phyloP scores from a whole-genome alignment of 2,888 invertebrate genomes.

The Agelastica alni region DNA sequence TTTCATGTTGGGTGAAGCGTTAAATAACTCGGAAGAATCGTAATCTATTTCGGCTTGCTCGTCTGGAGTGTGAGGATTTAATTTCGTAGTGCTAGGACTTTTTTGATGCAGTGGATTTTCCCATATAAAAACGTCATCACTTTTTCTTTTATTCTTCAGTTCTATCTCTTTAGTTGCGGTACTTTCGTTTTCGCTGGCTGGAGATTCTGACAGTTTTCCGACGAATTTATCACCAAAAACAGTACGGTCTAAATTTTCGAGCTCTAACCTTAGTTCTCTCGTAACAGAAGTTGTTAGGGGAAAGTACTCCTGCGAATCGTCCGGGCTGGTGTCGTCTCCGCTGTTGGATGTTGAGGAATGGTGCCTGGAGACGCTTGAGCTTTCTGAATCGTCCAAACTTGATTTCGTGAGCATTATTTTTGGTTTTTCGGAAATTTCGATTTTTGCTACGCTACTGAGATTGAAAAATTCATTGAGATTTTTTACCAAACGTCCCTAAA shows the following conservation, averaged over 20 bases:
- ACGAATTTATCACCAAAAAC: constrained; percentile 69
- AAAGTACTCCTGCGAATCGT: constrained; percentile 81
- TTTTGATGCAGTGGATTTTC: constrained; percentile 75
- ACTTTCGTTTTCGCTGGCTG: constrained; percentile 39
- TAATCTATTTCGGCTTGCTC: constrained; percentile 72
- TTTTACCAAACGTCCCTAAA: constrained; percentile 62
- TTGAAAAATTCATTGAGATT: constrained; percentile 85
- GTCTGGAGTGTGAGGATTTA: constrained; percentile 68
- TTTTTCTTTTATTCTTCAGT: constrained; percentile 53
- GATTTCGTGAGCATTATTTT: constrained; percentile 59
- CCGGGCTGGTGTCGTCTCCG: constrained; percentile 71
- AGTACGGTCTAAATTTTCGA: constrained; percentile 83
- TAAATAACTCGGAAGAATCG: constrained; percentile 57
- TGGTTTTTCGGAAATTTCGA: constrained; percentile 54
- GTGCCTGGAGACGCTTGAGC: constrained; percentile 49
- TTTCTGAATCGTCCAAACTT: constrained; percentile 59
- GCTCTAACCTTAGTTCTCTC: constrained; percentile 76
- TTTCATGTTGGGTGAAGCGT: neutral
- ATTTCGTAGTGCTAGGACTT: constrained; percentile 51
- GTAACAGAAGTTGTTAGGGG: constrained; percentile 89
- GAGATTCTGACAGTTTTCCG: constrained; percentile 46
- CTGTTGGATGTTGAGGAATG: constrained; percentile 49
- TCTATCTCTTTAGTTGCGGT: constrained; percentile 27
- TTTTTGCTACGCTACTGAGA: constrained; percentile 72
- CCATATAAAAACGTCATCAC: constrained; percentile 77